Evolutionary conservation across 2,113 vertebrate genomes (phyloP), one percentile per base, ranked within the genome.

Genomic region (Mungos mungo): DNA sequence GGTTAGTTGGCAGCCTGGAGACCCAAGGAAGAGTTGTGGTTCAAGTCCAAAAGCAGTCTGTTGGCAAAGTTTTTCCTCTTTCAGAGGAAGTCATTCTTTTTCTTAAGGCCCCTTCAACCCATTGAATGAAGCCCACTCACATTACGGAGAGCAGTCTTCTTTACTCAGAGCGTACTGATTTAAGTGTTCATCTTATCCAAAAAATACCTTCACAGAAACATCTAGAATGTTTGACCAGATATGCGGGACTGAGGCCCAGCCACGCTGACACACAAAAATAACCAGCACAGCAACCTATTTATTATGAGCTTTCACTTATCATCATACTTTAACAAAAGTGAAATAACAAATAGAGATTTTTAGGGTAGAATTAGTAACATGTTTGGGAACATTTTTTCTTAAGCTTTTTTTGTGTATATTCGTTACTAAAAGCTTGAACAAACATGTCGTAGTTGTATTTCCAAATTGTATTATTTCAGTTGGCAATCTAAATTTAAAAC

Each of bases 401-500:
- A 86, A 86, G 35, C 21, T 81, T 50, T 15, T 31, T 81, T 31
- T 10, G 69, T 92, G 1, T 86, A 41, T 83, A 50, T 71, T 91
- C 69, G 69, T 94, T 68, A 80, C 63, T 85, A 19, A 65, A 92
- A 93, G 33, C 47, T 88, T 88, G 33, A 85, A 52, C 16, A 93
- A 57, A 90, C 21, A 69, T 60, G n/a, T 63, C 23, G 23, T 93
- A 50, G 80, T 84, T 72, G 2, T 94, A 65, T 95, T 96, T 94
- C 63, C 33, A 93, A 96, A 63, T 38, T 23, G 45, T 72, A 21
- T 41, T 65, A 82, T 66, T 97, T 84, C 19, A 81, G 21, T 31
- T 77, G 31, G 25, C 35, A 47, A 38, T 90, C 65, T 63, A 54
- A 83, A 50, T 72, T 89, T 88, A 96, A 88, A 90, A 88, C 68